Percentiles rank a stretch among this genome's conserved stretches.
phyloP scores from a whole-genome alignment of 2,888 invertebrate species.

The Eupithecia vulgata region DNA sequence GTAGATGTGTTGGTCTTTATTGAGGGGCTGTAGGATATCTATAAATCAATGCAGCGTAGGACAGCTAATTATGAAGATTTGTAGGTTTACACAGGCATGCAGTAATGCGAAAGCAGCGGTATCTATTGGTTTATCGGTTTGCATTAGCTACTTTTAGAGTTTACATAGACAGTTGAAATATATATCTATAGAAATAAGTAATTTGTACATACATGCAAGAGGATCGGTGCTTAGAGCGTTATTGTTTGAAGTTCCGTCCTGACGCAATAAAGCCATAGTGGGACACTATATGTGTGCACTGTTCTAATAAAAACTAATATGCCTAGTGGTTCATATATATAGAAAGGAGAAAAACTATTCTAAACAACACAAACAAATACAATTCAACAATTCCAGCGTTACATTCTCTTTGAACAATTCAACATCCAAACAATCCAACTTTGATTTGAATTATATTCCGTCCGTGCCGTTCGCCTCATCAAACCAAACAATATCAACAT shows the following conservation, averaged over 20 bases:
- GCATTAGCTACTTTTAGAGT: neutral
- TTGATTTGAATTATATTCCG: too few relatives aligned
- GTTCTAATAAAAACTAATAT: too few relatives aligned
- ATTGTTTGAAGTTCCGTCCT: constrained; percentile 28
- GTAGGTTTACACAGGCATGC: neutral
- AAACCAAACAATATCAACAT: too few relatives aligned
- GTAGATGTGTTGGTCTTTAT: neutral
- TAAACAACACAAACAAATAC: neutral
- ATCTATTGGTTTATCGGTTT: too few relatives aligned
- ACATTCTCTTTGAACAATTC: too few relatives aligned
- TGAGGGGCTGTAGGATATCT: neutral
- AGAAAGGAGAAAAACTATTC: neutral
- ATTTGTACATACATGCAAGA: constrained; percentile 51
- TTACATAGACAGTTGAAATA: neutral
- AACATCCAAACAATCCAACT: too few relatives aligned
- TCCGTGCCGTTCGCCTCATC: too few relatives aligned
- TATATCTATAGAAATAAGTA: neutral
- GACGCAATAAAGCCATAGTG: constrained; percentile 32
- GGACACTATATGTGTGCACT: neutral
- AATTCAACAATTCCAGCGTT: too few relatives aligned
- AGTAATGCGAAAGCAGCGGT: neutral
- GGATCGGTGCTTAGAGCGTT: constrained; percentile 50
- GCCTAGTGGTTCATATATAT: neutral
- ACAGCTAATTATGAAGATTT: neutral
- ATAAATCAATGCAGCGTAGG: neutral